phyloP scores from a whole-genome alignment of 2,113 vertebrate species.

The Vulpes lagopus region DNA sequence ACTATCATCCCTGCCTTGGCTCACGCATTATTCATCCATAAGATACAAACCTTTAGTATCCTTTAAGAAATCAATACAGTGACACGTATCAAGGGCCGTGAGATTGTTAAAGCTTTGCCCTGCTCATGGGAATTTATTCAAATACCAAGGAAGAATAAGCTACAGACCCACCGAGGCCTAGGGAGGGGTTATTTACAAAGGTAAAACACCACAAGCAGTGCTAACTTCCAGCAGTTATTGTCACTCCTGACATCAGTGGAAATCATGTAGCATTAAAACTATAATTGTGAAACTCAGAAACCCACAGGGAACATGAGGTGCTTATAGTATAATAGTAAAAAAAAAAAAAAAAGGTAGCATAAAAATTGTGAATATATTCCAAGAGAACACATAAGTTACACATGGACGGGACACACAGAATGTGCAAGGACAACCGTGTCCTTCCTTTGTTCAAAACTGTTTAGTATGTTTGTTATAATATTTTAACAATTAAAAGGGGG shows the following conservation, averaged over 20 bases:
- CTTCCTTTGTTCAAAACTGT: not conserved
- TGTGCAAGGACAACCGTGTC: not conserved
- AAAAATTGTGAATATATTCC: conserved; percentile 36
- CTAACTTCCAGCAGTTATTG: not conserved
- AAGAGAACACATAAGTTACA: not conserved
- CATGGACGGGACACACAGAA: not conserved
- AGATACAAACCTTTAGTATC: not conserved
- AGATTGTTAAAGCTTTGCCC: conserved; percentile 32
- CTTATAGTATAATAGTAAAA: not conserved
- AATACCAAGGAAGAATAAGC: conserved; percentile 7
- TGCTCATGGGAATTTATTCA: conserved; percentile 30
- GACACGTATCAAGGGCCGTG: not conserved
- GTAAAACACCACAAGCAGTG: not conserved
- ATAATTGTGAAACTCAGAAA: not conserved
- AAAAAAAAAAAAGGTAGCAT: not conserved
- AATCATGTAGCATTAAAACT: not conserved
- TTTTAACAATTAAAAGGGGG: conserved; percentile 41
- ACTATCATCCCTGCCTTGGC: not conserved
- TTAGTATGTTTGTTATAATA: not conserved
- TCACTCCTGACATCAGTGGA: not conserved
- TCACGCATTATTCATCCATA: not conserved
- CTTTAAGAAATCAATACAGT: conserved; percentile 42
- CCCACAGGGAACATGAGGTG: not conserved
- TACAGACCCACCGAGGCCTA: not conserved
- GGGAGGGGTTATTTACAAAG: not conserved